Base-by-base conservation (phyloP, 2,113 vertebrate genomes). In the Megaceryle maxima region DNA sequence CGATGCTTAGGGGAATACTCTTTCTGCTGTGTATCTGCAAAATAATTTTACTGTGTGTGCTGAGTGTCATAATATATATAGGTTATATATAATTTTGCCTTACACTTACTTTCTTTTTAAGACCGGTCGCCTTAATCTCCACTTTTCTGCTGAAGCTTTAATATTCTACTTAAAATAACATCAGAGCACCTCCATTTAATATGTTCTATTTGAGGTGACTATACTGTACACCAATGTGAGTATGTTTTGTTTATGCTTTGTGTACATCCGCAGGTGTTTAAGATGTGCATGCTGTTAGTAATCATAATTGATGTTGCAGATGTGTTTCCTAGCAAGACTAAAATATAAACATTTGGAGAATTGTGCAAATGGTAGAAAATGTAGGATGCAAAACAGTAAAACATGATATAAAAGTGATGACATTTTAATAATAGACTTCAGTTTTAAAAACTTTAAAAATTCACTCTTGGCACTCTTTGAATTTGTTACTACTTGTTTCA, bases 201-300 rank as follows among this genome's bases (percentile, higher is more conserved):
- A 3, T 39, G 26, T 51, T 88, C 21, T 66, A 3, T 68, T 57
- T 90, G 46, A 56, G 57, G 39, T 77, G 46, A 29, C 72, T 66
- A 9, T n/a, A 13, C 62, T 85, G 31, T 95, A 41, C 59, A 78
- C 53, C n/a, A 56, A 1, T 19, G 3, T 13, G 14, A 78, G 31
- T 75, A 21, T 83, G 25, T 95, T 94, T 92, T 87, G 53, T 94
- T 88, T 84, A 37, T 90, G 37, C 48, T 68, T 90, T 91, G 10
- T 82, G 44, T 93, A 66, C 22, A 31, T 90, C 43, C 3, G 15
- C 86, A 87, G 56, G 73, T 92, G 57, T 94, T 93, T 92, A 83
- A 84, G 83, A 70, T 55, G 14, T 75, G n/a, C 6, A 9, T 74
- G 46, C 60, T 78, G 51, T 43, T 96, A 82, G 53, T 72, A 88